These are phyloP conservation scores for Mythimna impura DNA, from an alignment of 2,888 invertebrate species.

Conservation along the genomic window DNA sequence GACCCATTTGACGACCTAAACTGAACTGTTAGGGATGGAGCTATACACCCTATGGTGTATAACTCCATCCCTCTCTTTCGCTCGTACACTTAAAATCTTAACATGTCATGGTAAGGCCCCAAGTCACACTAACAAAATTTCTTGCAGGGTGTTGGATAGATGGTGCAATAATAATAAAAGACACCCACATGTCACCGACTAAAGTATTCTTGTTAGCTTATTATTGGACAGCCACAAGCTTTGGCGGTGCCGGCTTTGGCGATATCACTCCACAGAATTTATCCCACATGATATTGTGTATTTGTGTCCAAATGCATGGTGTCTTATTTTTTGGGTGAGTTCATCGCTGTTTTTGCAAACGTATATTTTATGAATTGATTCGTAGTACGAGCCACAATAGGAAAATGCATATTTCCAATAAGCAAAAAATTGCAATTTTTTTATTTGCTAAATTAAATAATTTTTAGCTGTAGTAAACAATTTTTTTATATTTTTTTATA, in stretches of 20 bases:
- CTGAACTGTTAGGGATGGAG: no score
- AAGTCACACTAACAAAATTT: not conserved
- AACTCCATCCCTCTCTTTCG: no score
- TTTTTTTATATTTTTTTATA: no score
- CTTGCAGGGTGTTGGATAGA: slow-evolving; percentile 85
- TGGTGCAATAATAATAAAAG: slow-evolving; percentile 73
- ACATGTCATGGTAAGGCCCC: no score
- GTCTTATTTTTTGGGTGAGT: slow-evolving; percentile 86
- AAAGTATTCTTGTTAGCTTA: slow-evolving; percentile 85
- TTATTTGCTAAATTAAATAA: no score
- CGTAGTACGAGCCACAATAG: slow-evolving; percentile 2
- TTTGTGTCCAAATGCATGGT: slow-evolving; percentile 84
- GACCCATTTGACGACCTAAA: no score
- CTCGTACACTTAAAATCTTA: no score
- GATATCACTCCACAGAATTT: slow-evolving; percentile 86
- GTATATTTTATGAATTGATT: not conserved
- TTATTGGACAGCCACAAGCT: slow-evolving; percentile 87
- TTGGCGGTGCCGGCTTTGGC: slow-evolving; percentile 87
- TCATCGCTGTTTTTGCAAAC: not conserved
- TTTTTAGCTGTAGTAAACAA: no score
- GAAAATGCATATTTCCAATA: no score
- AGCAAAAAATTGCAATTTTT: no score
- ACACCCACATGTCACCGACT: slow-evolving; percentile 73
- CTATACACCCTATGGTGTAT: no score
- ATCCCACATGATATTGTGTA: slow-evolving; percentile 82